Evolutionary conservation across 2,888 invertebrate species (phyloP).

Genomic region (Acanthosepion lycidas): DNA sequence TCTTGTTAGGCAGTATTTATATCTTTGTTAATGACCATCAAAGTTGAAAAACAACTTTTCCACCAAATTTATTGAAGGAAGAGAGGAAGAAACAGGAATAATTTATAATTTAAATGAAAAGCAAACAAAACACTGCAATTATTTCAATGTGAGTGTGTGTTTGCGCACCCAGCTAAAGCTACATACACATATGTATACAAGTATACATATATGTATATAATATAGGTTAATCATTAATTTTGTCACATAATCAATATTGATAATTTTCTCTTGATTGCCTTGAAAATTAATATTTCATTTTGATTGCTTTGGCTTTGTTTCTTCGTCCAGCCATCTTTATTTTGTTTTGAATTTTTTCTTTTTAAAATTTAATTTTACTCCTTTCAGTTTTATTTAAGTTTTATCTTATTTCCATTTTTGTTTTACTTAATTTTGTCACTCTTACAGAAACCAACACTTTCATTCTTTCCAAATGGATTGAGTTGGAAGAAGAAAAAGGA

Average conservation of each 20-base stretch:
- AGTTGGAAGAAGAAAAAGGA: background rate
- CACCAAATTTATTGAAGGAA: background rate
- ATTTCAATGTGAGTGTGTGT: background rate
- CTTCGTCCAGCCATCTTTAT: background rate
- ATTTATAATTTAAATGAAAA: background rate
- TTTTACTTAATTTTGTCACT: background rate
- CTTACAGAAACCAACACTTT: background rate
- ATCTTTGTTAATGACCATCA: background rate
- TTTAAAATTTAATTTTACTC: background rate
- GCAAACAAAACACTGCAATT: background rate
- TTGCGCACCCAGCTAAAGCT: background rate
- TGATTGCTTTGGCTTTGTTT: background rate
- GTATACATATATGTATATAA: background rate
- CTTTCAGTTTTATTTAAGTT: background rate
- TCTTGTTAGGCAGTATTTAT: background rate
- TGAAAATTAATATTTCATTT: background rate
- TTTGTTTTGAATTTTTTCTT: background rate
- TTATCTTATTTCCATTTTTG: background rate
- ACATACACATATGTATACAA: background rate
- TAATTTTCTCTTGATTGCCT: background rate
- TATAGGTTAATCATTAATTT: slow-evolving; percentile 2
- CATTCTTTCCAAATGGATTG: background rate
- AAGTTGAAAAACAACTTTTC: background rate
- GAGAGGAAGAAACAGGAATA: background rate
- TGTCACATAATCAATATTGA: slow-evolving; percentile 13